Percentiles rank a stretch among this genome's conserved stretches.
phyloP scores from a whole-genome alignment of 2,113 vertebrate genomes.

The Strix aluco region DNA sequence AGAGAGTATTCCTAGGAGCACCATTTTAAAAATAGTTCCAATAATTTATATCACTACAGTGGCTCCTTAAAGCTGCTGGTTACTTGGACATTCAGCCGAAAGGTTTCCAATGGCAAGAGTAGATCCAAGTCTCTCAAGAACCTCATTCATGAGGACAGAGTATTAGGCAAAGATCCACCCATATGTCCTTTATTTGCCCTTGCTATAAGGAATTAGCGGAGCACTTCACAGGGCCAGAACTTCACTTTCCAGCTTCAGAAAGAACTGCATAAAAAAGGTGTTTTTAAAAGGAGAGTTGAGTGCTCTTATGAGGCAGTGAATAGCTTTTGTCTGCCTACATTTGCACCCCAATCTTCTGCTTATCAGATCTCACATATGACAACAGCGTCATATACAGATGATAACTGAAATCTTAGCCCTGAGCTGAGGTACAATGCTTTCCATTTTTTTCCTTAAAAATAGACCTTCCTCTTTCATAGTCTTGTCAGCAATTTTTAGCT shows the following conservation, averaged over 20 bases:
- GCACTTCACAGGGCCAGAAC: not conserved
- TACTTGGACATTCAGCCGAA: not conserved
- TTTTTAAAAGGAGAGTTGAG: not conserved
- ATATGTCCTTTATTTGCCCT: not conserved
- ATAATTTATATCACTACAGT: not conserved
- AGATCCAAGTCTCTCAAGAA: not conserved
- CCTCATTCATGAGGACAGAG: not conserved
- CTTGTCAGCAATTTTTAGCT: not conserved
- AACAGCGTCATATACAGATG: not conserved
- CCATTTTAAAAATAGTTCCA: not conserved
- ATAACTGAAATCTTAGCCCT: not conserved
- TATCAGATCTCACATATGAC: not conserved
- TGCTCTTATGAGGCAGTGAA: not conserved
- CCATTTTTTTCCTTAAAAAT: not conserved
- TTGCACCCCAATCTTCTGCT: not conserved
- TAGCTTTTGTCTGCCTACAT: not conserved
- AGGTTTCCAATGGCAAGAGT: not conserved
- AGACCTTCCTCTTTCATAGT: not conserved
- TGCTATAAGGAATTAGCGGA: not conserved
- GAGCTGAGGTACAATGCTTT: not conserved
- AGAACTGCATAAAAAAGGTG: not conserved
- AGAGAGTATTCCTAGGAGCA: not conserved
- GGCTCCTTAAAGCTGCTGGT: not conserved
- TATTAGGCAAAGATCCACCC: not conserved
- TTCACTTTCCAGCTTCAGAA: not conserved